Evolutionary conservation across 2,888 invertebrate species (phyloP).

Genomic region (Seira sanloemensis): DNA sequence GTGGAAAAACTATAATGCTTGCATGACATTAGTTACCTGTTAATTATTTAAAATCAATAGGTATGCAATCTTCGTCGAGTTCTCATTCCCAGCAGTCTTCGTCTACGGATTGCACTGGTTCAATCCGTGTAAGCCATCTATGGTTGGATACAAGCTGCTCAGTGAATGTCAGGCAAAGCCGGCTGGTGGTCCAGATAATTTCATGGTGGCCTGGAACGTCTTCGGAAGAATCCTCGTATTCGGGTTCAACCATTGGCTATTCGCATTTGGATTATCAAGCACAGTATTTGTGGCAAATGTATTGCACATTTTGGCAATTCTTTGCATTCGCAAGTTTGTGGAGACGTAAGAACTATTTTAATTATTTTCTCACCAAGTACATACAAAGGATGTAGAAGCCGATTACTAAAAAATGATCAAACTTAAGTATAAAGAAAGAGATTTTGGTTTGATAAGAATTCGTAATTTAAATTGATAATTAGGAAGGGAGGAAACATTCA

Average conservation of each 20-base stretch:
- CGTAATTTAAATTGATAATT: too few species aligned
- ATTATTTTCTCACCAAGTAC: too few species aligned
- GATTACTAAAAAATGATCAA: too few species aligned
- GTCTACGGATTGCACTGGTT: not conserved
- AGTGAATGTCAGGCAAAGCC: not conserved
- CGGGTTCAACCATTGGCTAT: not conserved
- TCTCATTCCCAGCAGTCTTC: constrained; percentile 7
- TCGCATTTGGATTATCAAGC: not conserved
- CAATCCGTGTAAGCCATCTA: not conserved
- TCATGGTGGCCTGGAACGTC: not conserved
- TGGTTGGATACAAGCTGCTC: not conserved
- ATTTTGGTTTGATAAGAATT: too few species aligned
- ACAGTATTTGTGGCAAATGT: not conserved
- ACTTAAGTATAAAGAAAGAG: too few species aligned
- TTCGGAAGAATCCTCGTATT: not conserved
- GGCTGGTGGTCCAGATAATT: not conserved
- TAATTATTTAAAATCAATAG: too few species aligned
- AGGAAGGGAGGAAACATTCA: too few species aligned
- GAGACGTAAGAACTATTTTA: not conserved
- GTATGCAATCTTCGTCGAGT: constrained; percentile 1
- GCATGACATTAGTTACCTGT: too few species aligned
- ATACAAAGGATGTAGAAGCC: too few species aligned
- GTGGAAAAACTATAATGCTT: too few species aligned
- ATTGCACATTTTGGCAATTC: not conserved
- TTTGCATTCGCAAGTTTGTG: not conserved